Conservation (phyloP, 2,797 vertebrate species). For the Sparidentex hasta region DNA sequence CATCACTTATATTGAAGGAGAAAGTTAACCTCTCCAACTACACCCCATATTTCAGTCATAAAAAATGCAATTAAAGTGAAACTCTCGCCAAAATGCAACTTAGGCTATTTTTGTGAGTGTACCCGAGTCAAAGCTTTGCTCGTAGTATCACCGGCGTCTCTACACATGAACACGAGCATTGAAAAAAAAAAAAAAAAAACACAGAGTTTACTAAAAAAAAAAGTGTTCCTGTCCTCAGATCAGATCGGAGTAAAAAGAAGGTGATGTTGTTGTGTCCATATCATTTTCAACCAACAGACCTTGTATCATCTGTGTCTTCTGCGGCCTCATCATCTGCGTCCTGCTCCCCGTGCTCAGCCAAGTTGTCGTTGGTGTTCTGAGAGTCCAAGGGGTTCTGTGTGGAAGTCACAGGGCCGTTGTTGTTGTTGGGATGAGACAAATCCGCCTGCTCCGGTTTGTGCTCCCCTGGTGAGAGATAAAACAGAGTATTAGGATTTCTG, state of each 20-base stretch:
- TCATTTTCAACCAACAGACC: constrained; percentile 50
- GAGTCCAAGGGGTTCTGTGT: constrained; percentile 48
- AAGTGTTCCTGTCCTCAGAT: too few relatives aligned
- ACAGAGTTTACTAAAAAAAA: too few relatives aligned
- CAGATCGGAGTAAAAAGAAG: background rate
- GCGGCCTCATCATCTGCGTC: constrained; percentile 95
- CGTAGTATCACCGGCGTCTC: too few relatives aligned
- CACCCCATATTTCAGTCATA: background rate
- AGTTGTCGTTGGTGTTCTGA: constrained; percentile 60
- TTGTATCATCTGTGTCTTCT: constrained; percentile 96
- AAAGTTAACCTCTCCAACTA: background rate
- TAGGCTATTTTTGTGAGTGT: too few relatives aligned
- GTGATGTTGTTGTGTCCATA: background rate
- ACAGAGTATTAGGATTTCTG: background rate
- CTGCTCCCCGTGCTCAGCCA: constrained; percentile 88
- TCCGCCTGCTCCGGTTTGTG: constrained; percentile 73
- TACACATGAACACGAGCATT: too few relatives aligned
- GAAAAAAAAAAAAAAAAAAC: too few relatives aligned
- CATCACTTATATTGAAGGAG: background rate
- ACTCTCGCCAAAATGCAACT: too few relatives aligned
- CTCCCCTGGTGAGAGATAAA: constrained; percentile 77
- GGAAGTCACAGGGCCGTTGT: constrained; percentile 81
- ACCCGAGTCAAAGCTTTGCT: too few relatives aligned
- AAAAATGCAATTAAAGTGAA: constrained; percentile 14
- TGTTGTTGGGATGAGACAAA: constrained; percentile 75